Base-by-base conservation (phyloP, 2,113 vertebrate genomes). In the Myiozetetes cayanensis region DNA sequence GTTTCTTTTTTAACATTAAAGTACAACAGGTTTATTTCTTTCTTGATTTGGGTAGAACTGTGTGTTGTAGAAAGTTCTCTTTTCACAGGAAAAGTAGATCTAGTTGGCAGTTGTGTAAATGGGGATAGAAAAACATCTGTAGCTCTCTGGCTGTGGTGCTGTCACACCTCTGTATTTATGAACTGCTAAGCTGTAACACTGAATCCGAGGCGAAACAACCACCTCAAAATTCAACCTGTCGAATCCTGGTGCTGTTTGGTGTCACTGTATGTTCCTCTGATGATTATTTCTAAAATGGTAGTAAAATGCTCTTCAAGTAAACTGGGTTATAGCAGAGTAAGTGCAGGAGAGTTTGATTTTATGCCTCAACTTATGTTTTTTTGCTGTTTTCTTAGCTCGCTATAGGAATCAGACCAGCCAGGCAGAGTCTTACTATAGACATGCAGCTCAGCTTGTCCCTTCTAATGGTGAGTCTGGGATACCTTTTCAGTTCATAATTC, bases 321-420 rank as follows among this genome's bases (percentile, higher is more conserved):
- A 89, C 50, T 92, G 56, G 7, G 8, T 83, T 96, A 61, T 85
- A 73, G 80, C 91, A 8, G 63, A 66, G 14, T 50, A 56, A 44
- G 8, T 59, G 15, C 6, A 35, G 13, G 19, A 41, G 8, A 77
- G 6, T 70, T 56, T 22, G 28, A 13, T 52, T 58, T 63, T 75
- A 21, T 93, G 52, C 28, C 41, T 95, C 12, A 89, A 11, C 37
- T 61, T 81, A 47, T 1, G 52, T 17, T 41, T 53, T 46, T 71
- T 58, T 75, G 2, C 66, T 72, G 31, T 89, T 79, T 93, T 56
- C 88, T 76, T 97, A 99, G 99, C 99, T 87, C 99, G 99, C 65
- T 99, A 99, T 94, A 99, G 99, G 91, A 99, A 99, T 98, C 99
- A 99, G 98, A 99, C 99, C 96, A 99, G 99, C 98, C 99, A 99